Conservation (phyloP, 2,888 invertebrate genomes). For the Drosophila sordidula region DNA sequence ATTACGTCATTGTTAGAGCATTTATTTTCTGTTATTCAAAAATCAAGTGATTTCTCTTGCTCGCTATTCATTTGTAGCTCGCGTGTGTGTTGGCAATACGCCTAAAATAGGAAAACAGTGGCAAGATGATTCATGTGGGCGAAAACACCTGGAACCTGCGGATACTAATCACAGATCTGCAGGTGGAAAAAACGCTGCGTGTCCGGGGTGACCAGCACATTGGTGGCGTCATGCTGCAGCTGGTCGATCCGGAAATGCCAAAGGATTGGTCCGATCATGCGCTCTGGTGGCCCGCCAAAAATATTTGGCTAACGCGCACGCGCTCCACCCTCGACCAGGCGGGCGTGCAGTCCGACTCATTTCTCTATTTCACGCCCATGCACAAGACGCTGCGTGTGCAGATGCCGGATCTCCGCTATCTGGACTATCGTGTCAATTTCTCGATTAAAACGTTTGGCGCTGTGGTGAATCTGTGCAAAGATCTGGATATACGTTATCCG, state of each 20-base stretch:
- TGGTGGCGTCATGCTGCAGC: conserved; percentile 98
- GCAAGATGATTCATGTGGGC: conserved; percentile 87
- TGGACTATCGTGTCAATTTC: conserved; percentile 93
- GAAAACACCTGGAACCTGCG: conserved; percentile 99
- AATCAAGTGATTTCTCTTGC: conserved; percentile 63
- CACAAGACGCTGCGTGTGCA: conserved; percentile 96
- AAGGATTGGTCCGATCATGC: conserved; percentile 99
- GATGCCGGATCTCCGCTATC: conserved; percentile 95
- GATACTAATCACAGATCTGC: conserved; percentile 96
- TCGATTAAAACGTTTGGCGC: conserved; percentile 86
- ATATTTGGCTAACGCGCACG: conserved; percentile 97
- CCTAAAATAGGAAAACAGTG: conserved; percentile 52
- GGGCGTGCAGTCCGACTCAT: conserved; percentile 97
- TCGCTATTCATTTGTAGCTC: conserved; percentile 53
- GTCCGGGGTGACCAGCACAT: conserved; percentile 99
- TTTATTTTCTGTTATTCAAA: conserved; percentile 34
- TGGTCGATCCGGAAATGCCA: conserved; percentile 98
- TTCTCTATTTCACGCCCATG: conserved; percentile 98
- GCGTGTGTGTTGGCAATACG: conserved; percentile 51
- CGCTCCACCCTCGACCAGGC: conserved; percentile 98
- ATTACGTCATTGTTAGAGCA: conserved; percentile 77
- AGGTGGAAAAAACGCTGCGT: conserved; percentile 94
- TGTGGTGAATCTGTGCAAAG: conserved; percentile 95
- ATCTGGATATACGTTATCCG: conserved; percentile 96
- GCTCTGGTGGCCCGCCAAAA: conserved; percentile 98